Base-by-base conservation (phyloP, 2,888 invertebrate species). In the Lysandra bellargus region DNA sequence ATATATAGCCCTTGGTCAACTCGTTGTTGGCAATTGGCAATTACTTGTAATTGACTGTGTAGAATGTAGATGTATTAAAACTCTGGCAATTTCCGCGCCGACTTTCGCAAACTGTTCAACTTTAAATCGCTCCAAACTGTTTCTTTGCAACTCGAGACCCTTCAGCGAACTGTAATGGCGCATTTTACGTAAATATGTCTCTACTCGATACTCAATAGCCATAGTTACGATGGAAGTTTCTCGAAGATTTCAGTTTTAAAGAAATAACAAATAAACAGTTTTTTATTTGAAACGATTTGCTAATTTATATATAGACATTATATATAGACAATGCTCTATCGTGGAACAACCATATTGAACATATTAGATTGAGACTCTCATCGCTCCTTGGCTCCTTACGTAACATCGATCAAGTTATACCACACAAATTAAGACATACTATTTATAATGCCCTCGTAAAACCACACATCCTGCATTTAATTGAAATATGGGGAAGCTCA, bases 61-160 rank as follows among this genome's bases (percentile, higher is more conserved):
- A 37, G 69, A 69, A 33, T 33, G 23, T 23, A 23, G 23, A 23
- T 17, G 69, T 69, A 69, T 64, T 30, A 64, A 64, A 69, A 69
- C 33, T 69, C 69, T 14, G 14, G 14, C 69, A 33, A 69, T 69
- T 30, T 37, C 33, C 69, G 69, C 69, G 69, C 17, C 69, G 33
- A 37, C 14, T 14, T 69, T 69, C 37, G 30, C 33, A 37, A 69
- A 69, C 69, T 69, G 69, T 37, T 69, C 69, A 69, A 69, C 69
- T 69, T 69, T 69, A 9, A 69, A 69, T 69, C 33, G 33, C 69
- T 69, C 69, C 69, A 14, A 69, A 69, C 33, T 33, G 69, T 69
- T 69, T 69, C 37, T 69, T 69, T 69, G 17, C 33, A 64, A 30
- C 64, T 30, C 9, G 64, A 61, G 61, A 30, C 23, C 12, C 12